Evolutionary conservation across 2,797 vertebrate genomes (phyloP).

Genomic region (Onychomys leucogaster): DNA sequence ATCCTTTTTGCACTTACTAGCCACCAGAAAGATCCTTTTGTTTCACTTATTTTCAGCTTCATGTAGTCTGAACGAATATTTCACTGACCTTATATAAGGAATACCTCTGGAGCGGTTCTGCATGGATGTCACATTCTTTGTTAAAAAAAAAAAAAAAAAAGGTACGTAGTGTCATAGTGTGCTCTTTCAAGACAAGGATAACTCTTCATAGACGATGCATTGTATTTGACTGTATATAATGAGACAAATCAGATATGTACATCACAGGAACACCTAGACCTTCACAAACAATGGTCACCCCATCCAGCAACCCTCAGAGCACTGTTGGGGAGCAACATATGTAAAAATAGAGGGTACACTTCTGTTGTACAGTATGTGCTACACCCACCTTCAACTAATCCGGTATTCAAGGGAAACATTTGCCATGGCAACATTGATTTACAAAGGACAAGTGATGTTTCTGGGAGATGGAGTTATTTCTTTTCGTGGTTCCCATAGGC

Average conservation of each 20-base stretch:
- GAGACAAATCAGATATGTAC: neutral
- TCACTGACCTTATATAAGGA: conserved; percentile 55
- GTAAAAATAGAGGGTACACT: neutral
- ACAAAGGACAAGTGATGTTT: conserved; percentile 63
- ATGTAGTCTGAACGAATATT: conserved; percentile 66
- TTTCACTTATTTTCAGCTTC: conserved; percentile 68
- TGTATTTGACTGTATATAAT: conserved; percentile 18
- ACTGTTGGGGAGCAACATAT: conserved; percentile 39
- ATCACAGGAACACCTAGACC: neutral
- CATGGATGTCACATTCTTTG: conserved; percentile 44
- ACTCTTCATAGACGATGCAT: conserved; percentile 15
- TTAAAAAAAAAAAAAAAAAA: neutral
- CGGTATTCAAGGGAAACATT: neutral
- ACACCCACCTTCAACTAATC: conserved; percentile 40
- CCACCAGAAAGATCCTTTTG: conserved; percentile 60
- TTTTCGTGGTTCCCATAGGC: conserved; percentile 32
- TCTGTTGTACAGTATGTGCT: neutral
- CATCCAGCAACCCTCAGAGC: neutral
- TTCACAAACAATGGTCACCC: neutral
- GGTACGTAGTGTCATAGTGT: conserved; percentile 15
- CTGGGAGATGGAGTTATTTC: conserved; percentile 49
- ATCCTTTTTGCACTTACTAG: conserved; percentile 68
- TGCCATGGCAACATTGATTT: conserved; percentile 71
- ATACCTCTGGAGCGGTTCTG: conserved; percentile 57
- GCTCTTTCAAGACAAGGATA: neutral